phyloP scores from a whole-genome alignment of 2,888 invertebrate genomes.

The Holacanthella duospinosa region DNA sequence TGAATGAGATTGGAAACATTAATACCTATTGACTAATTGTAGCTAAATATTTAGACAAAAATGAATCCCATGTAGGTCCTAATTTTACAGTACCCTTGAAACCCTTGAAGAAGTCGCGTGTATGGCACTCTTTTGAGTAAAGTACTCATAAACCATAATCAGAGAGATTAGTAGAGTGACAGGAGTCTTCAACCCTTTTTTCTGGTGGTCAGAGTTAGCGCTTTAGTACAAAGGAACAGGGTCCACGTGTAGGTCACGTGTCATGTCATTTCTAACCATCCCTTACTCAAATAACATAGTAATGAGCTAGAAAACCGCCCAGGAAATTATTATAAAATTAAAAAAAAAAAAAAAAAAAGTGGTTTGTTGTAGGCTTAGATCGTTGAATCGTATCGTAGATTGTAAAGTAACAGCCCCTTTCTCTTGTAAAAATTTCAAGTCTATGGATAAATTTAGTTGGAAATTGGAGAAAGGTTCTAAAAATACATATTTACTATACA shows the following conservation, averaged over 20 bases:
- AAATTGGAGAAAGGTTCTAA: too few species aligned
- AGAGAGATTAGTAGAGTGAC: not conserved
- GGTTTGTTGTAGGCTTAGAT: too few species aligned
- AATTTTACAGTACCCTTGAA: not conserved
- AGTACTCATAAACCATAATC: not conserved
- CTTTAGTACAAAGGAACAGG: not conserved
- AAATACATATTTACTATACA: too few species aligned
- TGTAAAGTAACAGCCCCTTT: too few species aligned
- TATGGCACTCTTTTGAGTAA: not conserved
- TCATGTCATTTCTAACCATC: not conserved
- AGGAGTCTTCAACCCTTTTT: not conserved
- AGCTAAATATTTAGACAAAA: constrained; percentile 33
- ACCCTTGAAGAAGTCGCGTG: constrained; percentile 5
- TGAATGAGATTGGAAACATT: not conserved
- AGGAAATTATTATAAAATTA: constrained; percentile 2
- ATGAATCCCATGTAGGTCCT: not conserved
- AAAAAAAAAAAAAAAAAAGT: not conserved
- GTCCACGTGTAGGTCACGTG: constrained; percentile 1
- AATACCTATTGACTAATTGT: constrained; percentile 22
- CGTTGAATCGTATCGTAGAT: too few species aligned
- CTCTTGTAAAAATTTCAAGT: too few species aligned
- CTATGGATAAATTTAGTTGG: too few species aligned
- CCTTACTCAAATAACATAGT: not conserved
- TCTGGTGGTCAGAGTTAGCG: not conserved
- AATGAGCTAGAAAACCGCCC: constrained; percentile 4